Base-by-base conservation (phyloP, 2,797 vertebrate species). In the Tachyglossus aculeatus region DNA sequence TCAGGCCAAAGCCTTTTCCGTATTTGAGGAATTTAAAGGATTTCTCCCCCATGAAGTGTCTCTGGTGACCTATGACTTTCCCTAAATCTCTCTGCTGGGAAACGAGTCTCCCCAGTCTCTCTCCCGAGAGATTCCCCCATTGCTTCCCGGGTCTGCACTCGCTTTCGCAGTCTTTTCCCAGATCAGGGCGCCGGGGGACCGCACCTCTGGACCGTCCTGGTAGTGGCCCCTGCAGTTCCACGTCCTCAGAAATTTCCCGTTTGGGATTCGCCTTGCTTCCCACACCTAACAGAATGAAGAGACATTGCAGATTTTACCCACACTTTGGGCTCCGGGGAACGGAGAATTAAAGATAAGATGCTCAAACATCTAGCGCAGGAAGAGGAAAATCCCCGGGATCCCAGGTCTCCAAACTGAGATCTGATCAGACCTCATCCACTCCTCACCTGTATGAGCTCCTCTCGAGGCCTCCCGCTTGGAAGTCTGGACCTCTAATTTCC, bases 21-120 rank as follows among this genome's bases (percentile, higher is more conserved):
- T 82, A 88, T 44, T 53, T 86, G 51, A 86, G 70, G 19, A 77
- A 58, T 50, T 81, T 71, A 14, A 57, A 78, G 16, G 86, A 72
- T 36, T 73, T 82, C 51, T 39, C 67, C 6, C 71, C 86, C 43
- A 71, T 1, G 16, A 77, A 65, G 62, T 80, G 56, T 58, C 74
- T 84, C 33, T 38, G 69, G 45, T 70, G 77, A 16, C 55, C 27
- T 3, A 60, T 4, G 2, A 70, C 48, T 65, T 60, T 85, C 36
- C 80, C 82, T 21, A 41, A 9, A 24, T 87, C 80, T 80, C 71
- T 62, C 25, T 73, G 65, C 31, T 81, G 80, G 37, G 68, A 25
- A 16, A 53, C 21, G 16, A 45, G 34, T 34, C 64, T 87, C 45
- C 71, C 82, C 12, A 73, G 74, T 45, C 59, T 60, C 31, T 63